phyloP scores from a whole-genome alignment of 1,140 invertebrate genomes.

The Drosophila parvula region DNA sequence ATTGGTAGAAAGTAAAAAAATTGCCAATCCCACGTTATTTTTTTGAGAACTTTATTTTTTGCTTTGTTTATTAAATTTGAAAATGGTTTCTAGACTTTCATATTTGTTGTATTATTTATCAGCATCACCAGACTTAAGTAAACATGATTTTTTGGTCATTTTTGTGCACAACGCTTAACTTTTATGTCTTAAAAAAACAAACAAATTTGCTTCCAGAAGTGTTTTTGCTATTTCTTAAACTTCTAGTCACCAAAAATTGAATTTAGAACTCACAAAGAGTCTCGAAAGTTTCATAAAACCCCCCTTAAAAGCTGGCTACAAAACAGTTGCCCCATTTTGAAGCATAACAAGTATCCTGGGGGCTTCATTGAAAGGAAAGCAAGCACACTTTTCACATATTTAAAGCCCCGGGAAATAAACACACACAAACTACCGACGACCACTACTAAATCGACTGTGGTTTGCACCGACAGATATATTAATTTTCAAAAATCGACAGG shows the following conservation, averaged over 20 bases:
- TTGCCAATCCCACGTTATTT: not conserved
- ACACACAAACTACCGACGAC: constrained; percentile 1
- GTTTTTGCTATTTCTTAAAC: not conserved
- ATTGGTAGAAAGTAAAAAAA: constrained; percentile 15
- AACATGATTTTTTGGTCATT: not conserved
- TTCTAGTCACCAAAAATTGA: not conserved
- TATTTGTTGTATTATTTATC: too few species aligned
- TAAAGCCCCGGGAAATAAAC: constrained; percentile 13
- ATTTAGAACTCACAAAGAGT: not conserved
- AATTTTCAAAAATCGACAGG: constrained; percentile 27
- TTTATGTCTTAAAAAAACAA: not conserved
- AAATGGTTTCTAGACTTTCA: not conserved
- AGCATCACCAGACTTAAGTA: too few species aligned
- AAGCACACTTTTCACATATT: constrained; percentile 29
- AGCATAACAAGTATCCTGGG: constrained; percentile 11
- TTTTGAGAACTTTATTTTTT: not conserved
- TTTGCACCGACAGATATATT: constrained; percentile 21
- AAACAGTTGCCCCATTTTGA: constrained; percentile 1
- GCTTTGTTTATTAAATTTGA: constrained; percentile 20
- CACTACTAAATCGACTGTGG: constrained; percentile 27
- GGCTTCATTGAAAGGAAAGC: constrained; percentile 1
- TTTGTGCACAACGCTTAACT: not conserved
- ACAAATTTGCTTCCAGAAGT: not conserved
- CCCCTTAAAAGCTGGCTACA: not conserved
- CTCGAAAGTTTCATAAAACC: not conserved